phyloP scores from a whole-genome alignment of 2,797 vertebrate genomes.

The Gallirallus australis region DNA sequence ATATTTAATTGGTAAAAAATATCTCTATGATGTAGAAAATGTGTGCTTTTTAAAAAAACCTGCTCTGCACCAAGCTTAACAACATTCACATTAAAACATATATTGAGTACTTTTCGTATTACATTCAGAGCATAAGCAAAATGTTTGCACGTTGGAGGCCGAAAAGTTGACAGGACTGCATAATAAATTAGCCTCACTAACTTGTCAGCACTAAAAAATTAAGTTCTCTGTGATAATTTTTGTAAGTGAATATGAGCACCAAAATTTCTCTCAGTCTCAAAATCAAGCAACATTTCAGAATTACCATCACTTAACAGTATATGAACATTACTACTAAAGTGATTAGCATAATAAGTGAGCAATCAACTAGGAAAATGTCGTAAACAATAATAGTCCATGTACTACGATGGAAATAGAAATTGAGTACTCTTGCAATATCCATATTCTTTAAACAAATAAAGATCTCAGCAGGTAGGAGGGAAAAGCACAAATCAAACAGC shows the following conservation, averaged over 20 bases:
- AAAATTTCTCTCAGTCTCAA: neutral
- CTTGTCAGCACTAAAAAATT: neutral
- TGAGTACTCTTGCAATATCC: neutral
- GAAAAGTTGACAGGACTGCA: neutral
- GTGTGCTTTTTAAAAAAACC: neutral
- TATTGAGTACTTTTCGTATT: neutral
- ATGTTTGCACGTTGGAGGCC: neutral
- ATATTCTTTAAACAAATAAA: neutral
- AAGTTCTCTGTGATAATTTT: neutral
- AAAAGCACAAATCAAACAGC: neutral
- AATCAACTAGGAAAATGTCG: neutral
- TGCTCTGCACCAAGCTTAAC: neutral
- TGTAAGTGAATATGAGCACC: neutral
- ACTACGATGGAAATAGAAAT: neutral
- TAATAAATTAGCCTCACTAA: neutral
- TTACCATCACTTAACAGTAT: neutral
- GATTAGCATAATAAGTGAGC: neutral
- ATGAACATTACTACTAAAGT: neutral
- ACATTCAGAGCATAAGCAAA: neutral
- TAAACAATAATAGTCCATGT: neutral
- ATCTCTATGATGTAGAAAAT: neutral
- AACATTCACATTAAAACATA: neutral
- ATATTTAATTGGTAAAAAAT: neutral
- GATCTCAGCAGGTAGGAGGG: neutral
- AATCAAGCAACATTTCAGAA: neutral